Conservation (phyloP, 2,113 vertebrate species). For the Ascaphus truei region DNA sequence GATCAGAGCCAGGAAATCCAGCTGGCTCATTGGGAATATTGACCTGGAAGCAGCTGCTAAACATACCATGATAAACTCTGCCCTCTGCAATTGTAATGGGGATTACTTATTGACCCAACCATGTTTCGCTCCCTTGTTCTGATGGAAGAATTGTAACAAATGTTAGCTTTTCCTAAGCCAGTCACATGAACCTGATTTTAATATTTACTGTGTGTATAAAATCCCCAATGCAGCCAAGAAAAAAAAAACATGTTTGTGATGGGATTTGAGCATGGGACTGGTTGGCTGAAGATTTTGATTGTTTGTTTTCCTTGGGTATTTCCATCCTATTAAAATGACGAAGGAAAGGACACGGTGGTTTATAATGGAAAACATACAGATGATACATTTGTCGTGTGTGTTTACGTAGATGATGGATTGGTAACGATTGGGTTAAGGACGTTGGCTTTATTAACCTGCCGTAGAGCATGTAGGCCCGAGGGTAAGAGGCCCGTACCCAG, state of each 20-base stretch:
- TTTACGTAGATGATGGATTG: too few species aligned
- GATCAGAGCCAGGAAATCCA: neutral
- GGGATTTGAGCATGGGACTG: neutral
- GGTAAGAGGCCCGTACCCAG: too few species aligned
- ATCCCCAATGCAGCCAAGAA: neutral
- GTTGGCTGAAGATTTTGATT: neutral
- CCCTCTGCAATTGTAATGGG: conserved; percentile 5
- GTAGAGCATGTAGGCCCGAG: too few species aligned
- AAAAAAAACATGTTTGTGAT: neutral
- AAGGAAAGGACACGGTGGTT: neutral
- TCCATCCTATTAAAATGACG: neutral
- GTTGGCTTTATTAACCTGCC: too few species aligned
- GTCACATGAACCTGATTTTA: conserved; percentile 6
- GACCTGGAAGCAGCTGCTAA: conserved; percentile 10
- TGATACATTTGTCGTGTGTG: too few species aligned
- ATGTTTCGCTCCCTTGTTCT: neutral
- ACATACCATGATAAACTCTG: conserved; percentile 17
- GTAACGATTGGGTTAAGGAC: too few species aligned
- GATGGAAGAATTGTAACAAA: conserved; percentile 16
- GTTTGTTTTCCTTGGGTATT: neutral
- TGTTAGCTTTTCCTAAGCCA: conserved; percentile 8
- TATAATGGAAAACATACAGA: neutral
- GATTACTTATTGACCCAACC: conserved; percentile 10
- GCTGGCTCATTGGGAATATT: neutral
- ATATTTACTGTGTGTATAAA: conserved; percentile 3